Base-by-base conservation (phyloP, 2,888 invertebrate species). In the Melanostoma scalare region DNA sequence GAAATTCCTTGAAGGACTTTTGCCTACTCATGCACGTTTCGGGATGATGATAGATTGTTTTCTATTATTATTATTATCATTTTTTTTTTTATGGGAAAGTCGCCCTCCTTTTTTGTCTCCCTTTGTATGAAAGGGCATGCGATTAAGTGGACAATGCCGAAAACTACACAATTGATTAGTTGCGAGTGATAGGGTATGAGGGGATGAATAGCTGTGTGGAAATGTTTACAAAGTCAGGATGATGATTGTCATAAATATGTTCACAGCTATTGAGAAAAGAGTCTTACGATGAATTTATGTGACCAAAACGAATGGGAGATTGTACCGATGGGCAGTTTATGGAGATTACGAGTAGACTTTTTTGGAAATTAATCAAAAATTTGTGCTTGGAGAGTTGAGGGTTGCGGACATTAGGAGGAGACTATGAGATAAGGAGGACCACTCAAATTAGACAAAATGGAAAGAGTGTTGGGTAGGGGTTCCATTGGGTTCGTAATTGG, bases 21-120 rank as follows among this genome's bases (percentile, higher is more conserved):
- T 63, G 81, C 77, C 81, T 81, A 81, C 81, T 81, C 81, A 77
- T 81, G 77, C 81, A 81, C 81, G 81, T 81, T 58, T 72, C 50
- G 38, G 55, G 77, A 77, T 81, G 71, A 81, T 81, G 81, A 81
- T 81, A 77, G 81, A 81, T 81, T 81, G 80, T 80, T 76, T 80
- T 73, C 71, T 76, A 56, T 56, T 46, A 20, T 20, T 20, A 20
- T 20, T 20, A 20, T 20, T 52, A 5, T 31, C 31, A 33, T n/a
- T 44, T 40, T 44, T 63, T 76, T 67, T 71, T 76, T 55, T 76
- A 48, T 60, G 65, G 30, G 48, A 40, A 53, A 71, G 48, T 81
- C 48, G 48, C 20, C 30, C 38, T 33, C 50, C 46, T 38, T 52
- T 55, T 68, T 60, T 71, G 55, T 72, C 10, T 31, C 50, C 44